Evolutionary conservation across 2,888 invertebrate genomes (phyloP).

Genomic region (Neuroscelio doddi): DNA sequence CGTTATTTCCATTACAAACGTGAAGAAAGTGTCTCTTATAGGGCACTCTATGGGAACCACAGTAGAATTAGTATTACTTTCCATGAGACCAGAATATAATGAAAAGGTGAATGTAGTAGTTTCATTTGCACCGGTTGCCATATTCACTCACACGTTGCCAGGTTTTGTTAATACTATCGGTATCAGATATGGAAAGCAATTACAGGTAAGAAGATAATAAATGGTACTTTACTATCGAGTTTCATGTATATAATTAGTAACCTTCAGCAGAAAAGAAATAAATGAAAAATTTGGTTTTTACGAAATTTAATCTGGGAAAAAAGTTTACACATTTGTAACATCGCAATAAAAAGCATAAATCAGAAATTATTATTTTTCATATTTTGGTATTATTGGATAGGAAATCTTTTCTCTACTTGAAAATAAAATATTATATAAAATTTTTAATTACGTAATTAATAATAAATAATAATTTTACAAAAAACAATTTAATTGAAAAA

Average conservation of each 20-base stretch:
- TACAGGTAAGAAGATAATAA: slow-evolving; percentile 47
- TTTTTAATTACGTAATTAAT: too few species aligned
- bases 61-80: slow-evolving; percentile 56
- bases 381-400: too few species aligned
- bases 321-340: too few species aligned
- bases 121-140: slow-evolving; percentile 58
- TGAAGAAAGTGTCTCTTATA: slow-evolving; percentile 54
- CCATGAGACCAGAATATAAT: slow-evolving; percentile 60
- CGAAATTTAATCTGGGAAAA: too few species aligned
- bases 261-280: too few species aligned
- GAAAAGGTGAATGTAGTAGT: slow-evolving; percentile 56
- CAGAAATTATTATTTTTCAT: too few species aligned
- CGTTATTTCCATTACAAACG: slow-evolving; percentile 51
- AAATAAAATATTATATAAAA: too few species aligned
- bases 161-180: slow-evolving; percentile 52
- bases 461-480: too few species aligned
- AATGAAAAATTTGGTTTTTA: too few species aligned
- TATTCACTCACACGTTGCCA: slow-evolving; percentile 57
- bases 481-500: too few species aligned
- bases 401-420: too few species aligned
- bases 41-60: slow-evolving; percentile 64
- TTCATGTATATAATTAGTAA: slow-evolving; percentile 7
- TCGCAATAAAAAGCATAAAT: too few species aligned
- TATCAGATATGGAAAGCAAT: slow-evolving; percentile 55
- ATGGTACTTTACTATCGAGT: slow-evolving; percentile 4